Evolutionary conservation across 2,797 vertebrate genomes (phyloP).

Genomic region (Pangasius djambal): DNA sequence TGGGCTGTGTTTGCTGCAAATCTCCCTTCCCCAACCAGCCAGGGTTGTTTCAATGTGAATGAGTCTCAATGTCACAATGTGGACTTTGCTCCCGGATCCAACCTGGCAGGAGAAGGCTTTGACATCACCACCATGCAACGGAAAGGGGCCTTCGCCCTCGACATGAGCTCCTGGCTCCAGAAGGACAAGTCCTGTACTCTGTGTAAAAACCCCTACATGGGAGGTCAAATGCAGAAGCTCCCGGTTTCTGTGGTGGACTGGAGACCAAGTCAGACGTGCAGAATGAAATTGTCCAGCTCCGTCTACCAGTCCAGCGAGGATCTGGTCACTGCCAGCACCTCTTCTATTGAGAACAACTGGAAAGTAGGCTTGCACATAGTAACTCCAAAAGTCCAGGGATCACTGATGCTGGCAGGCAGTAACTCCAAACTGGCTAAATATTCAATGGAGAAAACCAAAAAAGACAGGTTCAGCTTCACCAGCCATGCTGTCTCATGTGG

Average conservation of each 20-base stretch:
- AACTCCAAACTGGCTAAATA: constrained; percentile 58
- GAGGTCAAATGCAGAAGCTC: constrained; percentile 61
- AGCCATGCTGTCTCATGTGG: constrained; percentile 61
- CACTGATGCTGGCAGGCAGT: constrained; percentile 56
- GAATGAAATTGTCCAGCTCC: constrained; percentile 45
- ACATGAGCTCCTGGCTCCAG: constrained; percentile 31
- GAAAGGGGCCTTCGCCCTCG: constrained; percentile 66
- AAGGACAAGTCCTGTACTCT: too few relatives aligned
- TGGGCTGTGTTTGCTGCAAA: constrained; percentile 9
- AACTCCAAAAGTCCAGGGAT: neutral
- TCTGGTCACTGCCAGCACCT: constrained; percentile 60
- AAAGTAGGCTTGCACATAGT: constrained; percentile 51
- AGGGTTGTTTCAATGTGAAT: constrained; percentile 24
- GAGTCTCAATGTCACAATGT: neutral
- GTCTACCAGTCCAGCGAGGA: constrained; percentile 63
- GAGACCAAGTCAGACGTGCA: constrained; percentile 58
- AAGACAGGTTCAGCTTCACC: constrained; percentile 67
- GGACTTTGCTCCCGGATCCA: constrained; percentile 69
- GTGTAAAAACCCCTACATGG: constrained; percentile 60
- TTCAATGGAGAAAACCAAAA: constrained; percentile 63
- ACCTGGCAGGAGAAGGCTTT: constrained; percentile 72
- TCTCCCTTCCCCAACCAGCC: constrained; percentile 20
- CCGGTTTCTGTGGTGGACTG: constrained; percentile 66
- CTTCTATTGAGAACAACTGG: constrained; percentile 64
- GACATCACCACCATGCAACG: constrained; percentile 77